Evolutionary conservation across 2,888 invertebrate genomes (phyloP).

Genomic region (Sesia bembeciformis): DNA sequence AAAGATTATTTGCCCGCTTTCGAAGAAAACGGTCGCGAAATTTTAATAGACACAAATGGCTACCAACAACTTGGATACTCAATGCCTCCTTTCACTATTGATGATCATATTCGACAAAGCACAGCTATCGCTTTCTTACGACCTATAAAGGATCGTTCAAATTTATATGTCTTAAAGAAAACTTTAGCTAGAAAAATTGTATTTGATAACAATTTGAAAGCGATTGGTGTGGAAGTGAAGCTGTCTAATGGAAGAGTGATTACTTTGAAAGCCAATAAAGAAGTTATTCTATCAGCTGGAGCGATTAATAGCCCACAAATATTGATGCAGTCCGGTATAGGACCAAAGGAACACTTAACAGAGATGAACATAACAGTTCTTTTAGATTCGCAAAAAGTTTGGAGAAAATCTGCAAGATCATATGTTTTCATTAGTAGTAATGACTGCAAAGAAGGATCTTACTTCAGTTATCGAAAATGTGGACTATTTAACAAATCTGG

Average conservation of each 20-base stretch:
- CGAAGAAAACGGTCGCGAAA: slow-evolving; percentile 25
- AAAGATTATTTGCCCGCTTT: slow-evolving; percentile 24
- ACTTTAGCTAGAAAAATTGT: slow-evolving; percentile 29
- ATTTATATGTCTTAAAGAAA: slow-evolving; percentile 33
- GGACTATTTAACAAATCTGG: slow-evolving; percentile 18
- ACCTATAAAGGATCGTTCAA: slow-evolving; percentile 25
- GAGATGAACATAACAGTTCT: slow-evolving; percentile 23
- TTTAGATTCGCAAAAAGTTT: slow-evolving; percentile 27
- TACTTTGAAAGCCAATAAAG: slow-evolving; percentile 20
- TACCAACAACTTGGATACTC: slow-evolving; percentile 27
- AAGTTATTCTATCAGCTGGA: slow-evolving; percentile 42
- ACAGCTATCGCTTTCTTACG: slow-evolving; percentile 18
- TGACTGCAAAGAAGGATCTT: slow-evolving; percentile 17
- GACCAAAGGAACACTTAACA: slow-evolving; percentile 30
- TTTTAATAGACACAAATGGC: slow-evolving; percentile 28
- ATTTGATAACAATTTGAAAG: slow-evolving; percentile 20
- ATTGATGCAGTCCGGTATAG: slow-evolving; percentile 45
- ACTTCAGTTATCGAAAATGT: slow-evolving; percentile 16
- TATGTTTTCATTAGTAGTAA: slow-evolving; percentile 20
- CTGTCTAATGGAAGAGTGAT: slow-evolving; percentile 14
- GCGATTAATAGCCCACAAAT: slow-evolving; percentile 37
- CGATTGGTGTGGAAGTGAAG: slow-evolving; percentile 27
- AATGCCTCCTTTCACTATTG: slow-evolving; percentile 20
- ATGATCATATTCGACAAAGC: slow-evolving; percentile 17
- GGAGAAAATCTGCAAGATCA: slow-evolving; percentile 45